A percentile compares a stretch with the other conserved stretches of the same genome.
Evolutionary conservation across 2,888 invertebrate species (phyloP).

Genomic region (Aricia artaxerxes): DNA sequence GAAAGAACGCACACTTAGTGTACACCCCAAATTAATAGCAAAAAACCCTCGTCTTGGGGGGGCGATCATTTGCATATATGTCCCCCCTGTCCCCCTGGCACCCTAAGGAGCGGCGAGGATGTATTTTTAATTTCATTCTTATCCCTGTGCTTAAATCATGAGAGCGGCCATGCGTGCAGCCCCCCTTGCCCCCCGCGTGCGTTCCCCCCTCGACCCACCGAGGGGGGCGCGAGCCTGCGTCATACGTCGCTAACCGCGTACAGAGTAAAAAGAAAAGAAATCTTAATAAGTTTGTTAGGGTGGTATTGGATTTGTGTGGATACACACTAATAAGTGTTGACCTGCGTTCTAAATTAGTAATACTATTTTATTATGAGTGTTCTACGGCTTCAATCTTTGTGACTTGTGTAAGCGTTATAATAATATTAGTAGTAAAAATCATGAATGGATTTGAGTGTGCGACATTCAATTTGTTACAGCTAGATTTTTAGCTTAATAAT

Average conservation of each 20-base stretch:
- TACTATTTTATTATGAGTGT: too few relatives aligned
- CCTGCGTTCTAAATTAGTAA: too few relatives aligned
- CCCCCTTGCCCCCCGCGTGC: constrained; percentile 49
- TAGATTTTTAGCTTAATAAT: too few relatives aligned
- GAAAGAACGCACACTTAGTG: constrained; percentile 63
- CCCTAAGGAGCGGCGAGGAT: constrained; percentile 76
- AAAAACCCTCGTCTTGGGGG: constrained; percentile 75
- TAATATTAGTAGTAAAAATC: too few relatives aligned
- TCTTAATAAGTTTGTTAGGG: constrained; percentile 81
- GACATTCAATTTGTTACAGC: too few relatives aligned
- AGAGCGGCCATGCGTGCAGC: constrained; percentile 80
- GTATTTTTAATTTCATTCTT: constrained; percentile 82
- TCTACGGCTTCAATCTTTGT: too few relatives aligned
- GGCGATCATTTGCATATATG: constrained; percentile 79
- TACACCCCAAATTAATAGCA: constrained; percentile 81
- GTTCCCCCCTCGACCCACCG: constrained; percentile 42
- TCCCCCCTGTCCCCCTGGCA: constrained; percentile 63
- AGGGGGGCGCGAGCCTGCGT: constrained; percentile 73
- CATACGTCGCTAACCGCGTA: constrained; percentile 81
- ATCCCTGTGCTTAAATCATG: constrained; percentile 81
- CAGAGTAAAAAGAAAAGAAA: constrained; percentile 80
- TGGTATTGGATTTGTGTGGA: constrained; percentile 59
- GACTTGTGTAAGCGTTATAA: too few relatives aligned
- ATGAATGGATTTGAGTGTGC: too few relatives aligned
- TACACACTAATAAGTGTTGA: constrained; percentile 40